These are phyloP conservation scores for Mizuhopecten yessoensis DNA, from an alignment of 1,140 invertebrate genomes.

Conservation along the genomic window DNA sequence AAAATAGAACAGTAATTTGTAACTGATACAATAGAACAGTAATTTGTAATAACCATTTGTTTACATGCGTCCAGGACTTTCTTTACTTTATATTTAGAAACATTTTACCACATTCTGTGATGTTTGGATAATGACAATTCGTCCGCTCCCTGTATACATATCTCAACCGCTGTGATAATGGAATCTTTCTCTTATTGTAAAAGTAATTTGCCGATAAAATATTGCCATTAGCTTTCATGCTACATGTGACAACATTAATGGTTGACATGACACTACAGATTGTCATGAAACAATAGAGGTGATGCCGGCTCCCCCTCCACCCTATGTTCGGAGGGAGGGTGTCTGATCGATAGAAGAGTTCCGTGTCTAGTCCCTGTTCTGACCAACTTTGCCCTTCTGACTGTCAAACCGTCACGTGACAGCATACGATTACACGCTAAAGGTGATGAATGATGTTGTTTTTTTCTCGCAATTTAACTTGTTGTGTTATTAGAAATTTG, in stretches of 20 bases:
- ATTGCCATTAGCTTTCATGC: not conserved
- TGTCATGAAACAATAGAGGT: not conserved
- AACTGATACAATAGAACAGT: slow-evolving; percentile 14
- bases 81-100: not conserved
- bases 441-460: slow-evolving; percentile 30
- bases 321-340: not conserved
- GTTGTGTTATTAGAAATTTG: slow-evolving; percentile 13
- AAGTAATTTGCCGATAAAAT: not conserved
- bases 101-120: not conserved
- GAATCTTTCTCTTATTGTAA: not conserved
- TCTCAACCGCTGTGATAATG: not conserved
- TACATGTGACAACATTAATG: not conserved
- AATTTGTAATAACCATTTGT: not conserved
- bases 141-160: not conserved
- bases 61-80: no score
- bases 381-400: not conserved
- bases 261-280: not conserved
- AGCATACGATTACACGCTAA: not conserved
- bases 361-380: not conserved
- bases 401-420: slow-evolving; percentile 36
- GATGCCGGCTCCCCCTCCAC: not conserved
- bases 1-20: not conserved
- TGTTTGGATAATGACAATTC: not conserved
- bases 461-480: slow-evolving; percentile 28
- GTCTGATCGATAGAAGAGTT: not conserved